Evolutionary conservation across 2,113 vertebrate genomes (phyloP).

Genomic region (Zootoca vivipara): DNA sequence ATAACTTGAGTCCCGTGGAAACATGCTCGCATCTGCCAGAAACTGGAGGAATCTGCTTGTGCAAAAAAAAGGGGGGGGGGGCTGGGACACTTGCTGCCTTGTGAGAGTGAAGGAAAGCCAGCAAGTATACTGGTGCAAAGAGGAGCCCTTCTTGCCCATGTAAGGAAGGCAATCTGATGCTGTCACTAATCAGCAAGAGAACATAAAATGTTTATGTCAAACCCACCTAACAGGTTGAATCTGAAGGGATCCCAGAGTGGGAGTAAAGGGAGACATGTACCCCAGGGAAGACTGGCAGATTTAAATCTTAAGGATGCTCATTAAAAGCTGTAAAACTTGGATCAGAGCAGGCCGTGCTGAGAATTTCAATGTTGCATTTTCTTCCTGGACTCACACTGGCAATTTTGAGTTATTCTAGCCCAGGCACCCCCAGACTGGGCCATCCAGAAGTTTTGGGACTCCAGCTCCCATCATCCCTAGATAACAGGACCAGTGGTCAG

Average conservation of each 20-base stretch:
- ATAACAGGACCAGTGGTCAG: no score
- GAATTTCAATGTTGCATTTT: background rate
- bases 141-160: background rate
- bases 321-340: background rate
- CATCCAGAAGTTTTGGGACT: no score
- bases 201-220: no score
- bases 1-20: background rate
- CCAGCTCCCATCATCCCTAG: no score
- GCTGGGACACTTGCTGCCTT: background rate
- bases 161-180: background rate
- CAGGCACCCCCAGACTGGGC: no score
- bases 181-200: background rate
- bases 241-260: no score
- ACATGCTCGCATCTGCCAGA: background rate
- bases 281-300: background rate
- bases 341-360: background rate
- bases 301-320: background rate
- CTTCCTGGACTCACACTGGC: background rate
- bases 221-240: no score
- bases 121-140: background rate
- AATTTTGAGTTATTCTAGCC: conserved; percentile 22
- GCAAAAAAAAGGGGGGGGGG: background rate
- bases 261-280: no score
- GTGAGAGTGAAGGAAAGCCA: background rate
- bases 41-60: background rate